Percentiles rank a stretch among this genome's conserved stretches.
Evolutionary conservation across 2,888 invertebrate species (phyloP).

Genomic region (Periphyllus acericola): DNA sequence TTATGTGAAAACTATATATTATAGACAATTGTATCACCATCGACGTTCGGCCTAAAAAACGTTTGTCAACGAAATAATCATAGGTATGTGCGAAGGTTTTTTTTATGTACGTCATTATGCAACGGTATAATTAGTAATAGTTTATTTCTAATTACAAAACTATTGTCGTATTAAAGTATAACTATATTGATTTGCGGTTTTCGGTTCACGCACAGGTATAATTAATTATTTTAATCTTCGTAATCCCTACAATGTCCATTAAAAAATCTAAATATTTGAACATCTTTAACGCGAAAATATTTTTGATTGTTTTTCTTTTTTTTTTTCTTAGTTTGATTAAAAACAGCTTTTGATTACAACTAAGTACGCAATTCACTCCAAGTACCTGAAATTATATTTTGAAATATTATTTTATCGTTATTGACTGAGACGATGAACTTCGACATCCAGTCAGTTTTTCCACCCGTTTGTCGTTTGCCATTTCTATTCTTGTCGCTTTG

Average conservation of each 20-base stretch:
- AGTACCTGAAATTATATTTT: constrained; percentile 34
- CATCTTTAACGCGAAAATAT: not conserved
- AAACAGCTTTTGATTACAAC: constrained; percentile 38
- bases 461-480: constrained; percentile 16
- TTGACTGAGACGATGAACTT: too few relatives aligned
- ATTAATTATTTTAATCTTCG: not conserved
- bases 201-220: not conserved
- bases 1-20: too few relatives aligned
- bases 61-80: too few relatives aligned
- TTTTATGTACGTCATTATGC: too few relatives aligned
- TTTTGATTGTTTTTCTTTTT: constrained; percentile 52
- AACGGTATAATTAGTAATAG: too few relatives aligned
- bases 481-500: constrained; percentile 38
- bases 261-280: not conserved
- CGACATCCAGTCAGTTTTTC: constrained; percentile 44
- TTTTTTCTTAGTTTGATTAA: constrained; percentile 32
- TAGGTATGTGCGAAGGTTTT: too few relatives aligned
- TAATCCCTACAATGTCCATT: not conserved
- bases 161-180: too few relatives aligned
- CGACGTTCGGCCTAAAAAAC: too few relatives aligned
- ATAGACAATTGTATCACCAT: too few relatives aligned
- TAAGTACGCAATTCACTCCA: constrained; percentile 21
- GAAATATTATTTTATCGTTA: not conserved
- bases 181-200: not conserved
- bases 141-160: too few relatives aligned